Base-by-base conservation (phyloP, 2,113 vertebrate genomes). In the Dasyornis broadbenti region DNA sequence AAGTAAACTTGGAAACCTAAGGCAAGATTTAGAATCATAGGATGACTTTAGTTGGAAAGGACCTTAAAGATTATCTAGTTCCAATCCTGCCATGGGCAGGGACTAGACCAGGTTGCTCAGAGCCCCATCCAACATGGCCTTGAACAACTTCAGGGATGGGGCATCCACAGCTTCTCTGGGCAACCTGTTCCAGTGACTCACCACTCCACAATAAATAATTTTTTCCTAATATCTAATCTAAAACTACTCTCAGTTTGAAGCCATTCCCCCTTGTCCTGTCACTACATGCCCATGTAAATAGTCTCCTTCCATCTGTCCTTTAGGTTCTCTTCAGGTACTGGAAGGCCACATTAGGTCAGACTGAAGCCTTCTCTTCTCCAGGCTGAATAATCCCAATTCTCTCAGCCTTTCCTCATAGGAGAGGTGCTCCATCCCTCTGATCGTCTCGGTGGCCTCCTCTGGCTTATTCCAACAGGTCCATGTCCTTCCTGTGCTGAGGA, bases 401-500 rank as follows among this genome's bases (percentile, higher is more conserved):
- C 37, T 50, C 27, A 33, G 15, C 6, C 22, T 57, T 37, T 73
- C 33, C 44, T 39, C 13, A 13, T 2, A 33, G 17, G 4, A 57
- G 26, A 57, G 22, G 1, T 37, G 7, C 10, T 66, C 18, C 44
- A 44, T 20, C 37, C 23, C 23, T 65, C 27, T 50, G 23, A 50
- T 16, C 12, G 28, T 11, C 27, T 44, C 65, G 2, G 15, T 44
- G 59, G 2, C 8, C 23, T 65, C 3, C 6, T 44, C 31, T 72
- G 37, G 15, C 35, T 50, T 0, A 0, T 11, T 57, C 50, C 14
- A 42, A 0, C 13, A 64, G 40, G 5, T 56, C 30, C 10, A 3
- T 49, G 57, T 71, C 24, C 20, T 26, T 71, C 30, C 75, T 64
- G 26, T 35, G 26, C 57, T 56, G 56, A n/a, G 31, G 11, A 15